Evolutionary conservation across 2,797 vertebrate species (phyloP), one percentile per base, ranked within the genome.

Genomic region (Antrozous pallidus): DNA sequence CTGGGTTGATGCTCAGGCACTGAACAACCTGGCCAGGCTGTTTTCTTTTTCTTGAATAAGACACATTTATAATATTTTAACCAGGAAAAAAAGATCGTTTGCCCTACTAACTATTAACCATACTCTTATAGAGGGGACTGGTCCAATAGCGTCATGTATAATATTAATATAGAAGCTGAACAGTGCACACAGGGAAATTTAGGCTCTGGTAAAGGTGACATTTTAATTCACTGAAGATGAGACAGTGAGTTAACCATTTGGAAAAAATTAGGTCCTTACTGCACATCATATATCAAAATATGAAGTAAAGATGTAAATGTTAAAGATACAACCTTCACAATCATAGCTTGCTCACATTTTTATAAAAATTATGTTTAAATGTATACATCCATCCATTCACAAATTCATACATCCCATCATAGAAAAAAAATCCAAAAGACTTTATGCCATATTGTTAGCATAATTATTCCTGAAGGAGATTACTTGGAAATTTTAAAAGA

Each of bases 11-110:
- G 54, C 54, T 56, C 8, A 56, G 24, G 22, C 54, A 24, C 10
- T 56, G 54, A 10, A 9, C 22, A 9, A 56, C 54, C 54, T 56
- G 22, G 22, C 54, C 54, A 56, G 54, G 54, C 54, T 58, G 56
- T 58, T 58, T 58, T 58, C 22, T 71, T 73, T 95, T 94, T 93
- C 49, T 89, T 89, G 61, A 80, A 13, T 90, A 84, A 82, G 36
- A 83, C n/a, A 84, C 69, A 92, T 31, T 78, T 51, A 47, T 3
- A 92, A 92, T 38, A 92, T 78, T 78, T 88, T 92, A 51, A 82
- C 28, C 42, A 81, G 75, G 9, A 85, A 88, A 78, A 20, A 8
- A 87, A 14, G 26, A 58, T 1, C 71, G 58, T 65, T 28, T 93
- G 33, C 14, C 70, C 38, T 49, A 78, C 6, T 75, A 84, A 88